These are phyloP conservation scores for Pterocles orientalis DNA, from an alignment of 2,113 vertebrate species.

Conservation along the genomic window DNA sequence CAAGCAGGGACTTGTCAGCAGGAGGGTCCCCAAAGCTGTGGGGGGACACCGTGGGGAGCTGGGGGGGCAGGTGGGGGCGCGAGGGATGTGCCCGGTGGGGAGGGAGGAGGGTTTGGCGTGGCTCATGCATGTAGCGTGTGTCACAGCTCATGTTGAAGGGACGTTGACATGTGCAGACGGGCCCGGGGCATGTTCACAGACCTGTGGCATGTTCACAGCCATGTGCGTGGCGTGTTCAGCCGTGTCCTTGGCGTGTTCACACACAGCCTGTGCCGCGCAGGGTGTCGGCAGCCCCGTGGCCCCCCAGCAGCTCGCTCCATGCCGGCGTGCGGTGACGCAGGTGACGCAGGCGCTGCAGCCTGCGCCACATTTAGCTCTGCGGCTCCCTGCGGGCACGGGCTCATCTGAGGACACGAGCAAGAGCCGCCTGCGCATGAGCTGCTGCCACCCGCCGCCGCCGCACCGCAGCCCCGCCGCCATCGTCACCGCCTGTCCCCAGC, in stretches of 20 bases:
- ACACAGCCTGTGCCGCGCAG: too few relatives aligned
- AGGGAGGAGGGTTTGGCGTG: background rate
- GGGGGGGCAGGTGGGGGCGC: too few relatives aligned
- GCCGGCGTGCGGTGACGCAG: background rate
- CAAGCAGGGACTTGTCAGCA: too few relatives aligned
- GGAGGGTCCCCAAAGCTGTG: background rate
- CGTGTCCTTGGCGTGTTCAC: background rate
- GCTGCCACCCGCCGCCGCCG: background rate
- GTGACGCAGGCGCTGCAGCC: background rate
- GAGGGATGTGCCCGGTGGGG: too few relatives aligned
- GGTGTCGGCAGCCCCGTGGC: too few relatives aligned
- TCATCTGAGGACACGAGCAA: conserved; percentile 47
- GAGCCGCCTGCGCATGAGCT: conserved; percentile 2
- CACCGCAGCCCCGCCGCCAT: background rate
- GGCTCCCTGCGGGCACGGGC: conserved; percentile 45
- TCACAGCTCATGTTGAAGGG: background rate
- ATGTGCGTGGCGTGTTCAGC: background rate
- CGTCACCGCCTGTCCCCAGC: background rate
- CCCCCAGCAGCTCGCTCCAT: background rate
- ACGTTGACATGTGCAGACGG: fast-evolving
- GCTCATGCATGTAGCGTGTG: fast-evolving
- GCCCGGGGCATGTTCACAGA: background rate
- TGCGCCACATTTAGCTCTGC: conserved; percentile 6
- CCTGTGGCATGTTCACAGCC: background rate
- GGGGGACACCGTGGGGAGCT: too few relatives aligned